Conservation (phyloP, 2,113 vertebrate genomes). For the Phrynosoma blainvillii region DNA sequence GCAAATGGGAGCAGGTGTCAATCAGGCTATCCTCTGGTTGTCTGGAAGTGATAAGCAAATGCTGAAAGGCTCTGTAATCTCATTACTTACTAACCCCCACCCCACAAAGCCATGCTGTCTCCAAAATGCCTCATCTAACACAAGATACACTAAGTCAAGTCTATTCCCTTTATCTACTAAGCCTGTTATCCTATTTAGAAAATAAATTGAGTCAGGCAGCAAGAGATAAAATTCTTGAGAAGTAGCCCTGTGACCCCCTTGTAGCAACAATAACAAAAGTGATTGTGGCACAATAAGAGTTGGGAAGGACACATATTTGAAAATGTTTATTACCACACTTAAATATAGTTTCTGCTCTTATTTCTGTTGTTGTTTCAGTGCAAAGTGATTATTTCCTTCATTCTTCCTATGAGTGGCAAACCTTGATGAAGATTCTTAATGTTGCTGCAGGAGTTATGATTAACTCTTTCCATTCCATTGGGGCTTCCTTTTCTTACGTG, state of each 20-base stretch:
- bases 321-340: neutral
- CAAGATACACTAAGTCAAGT: neutral
- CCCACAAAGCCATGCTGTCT: neutral
- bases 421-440: neutral
- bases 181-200: constrained; percentile 37
- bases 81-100: constrained; percentile 36
- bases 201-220: constrained; percentile 19
- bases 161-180: constrained; percentile 35
- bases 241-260: neutral
- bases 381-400: neutral
- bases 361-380: neutral
- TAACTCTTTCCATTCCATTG: neutral
- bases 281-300: neutral
- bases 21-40: neutral
- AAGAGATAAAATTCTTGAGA: neutral
- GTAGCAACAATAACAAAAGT: neutral
- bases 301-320: neutral
- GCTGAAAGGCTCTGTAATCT: constrained; percentile 48
- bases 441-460: neutral
- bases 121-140: neutral
- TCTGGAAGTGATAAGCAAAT: constrained; percentile 41
- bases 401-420: neutral
- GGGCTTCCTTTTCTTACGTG: neutral
- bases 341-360: no score
- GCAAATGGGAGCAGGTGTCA: constrained; percentile 31